These are phyloP conservation scores for Platycnemis pennipes DNA, from an alignment of 2,888 invertebrate species.

Conservation along the genomic window DNA sequence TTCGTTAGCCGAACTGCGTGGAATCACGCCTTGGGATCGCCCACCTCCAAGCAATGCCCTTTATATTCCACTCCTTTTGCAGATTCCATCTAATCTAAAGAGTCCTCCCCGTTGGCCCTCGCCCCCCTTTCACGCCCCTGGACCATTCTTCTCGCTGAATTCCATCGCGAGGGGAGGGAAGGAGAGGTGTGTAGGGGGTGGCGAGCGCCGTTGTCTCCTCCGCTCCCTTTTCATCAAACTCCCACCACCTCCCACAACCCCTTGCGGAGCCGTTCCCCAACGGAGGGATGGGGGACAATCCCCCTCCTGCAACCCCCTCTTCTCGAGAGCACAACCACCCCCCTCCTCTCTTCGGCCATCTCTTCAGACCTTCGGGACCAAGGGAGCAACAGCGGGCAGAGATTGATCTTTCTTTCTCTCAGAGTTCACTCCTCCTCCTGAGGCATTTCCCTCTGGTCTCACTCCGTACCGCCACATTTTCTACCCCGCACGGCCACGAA, in stretches of 20 bases:
- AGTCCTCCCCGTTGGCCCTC: background rate
- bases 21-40: conserved; percentile 19
- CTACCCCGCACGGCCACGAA: conserved; percentile 1
- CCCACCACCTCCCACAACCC: conserved; percentile 29
- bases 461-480: background rate
- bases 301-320: background rate
- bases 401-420: conserved; percentile 46
- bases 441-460: background rate
- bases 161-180: background rate
- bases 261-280: background rate
- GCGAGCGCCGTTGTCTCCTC: conserved; percentile 15
- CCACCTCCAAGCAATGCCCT: background rate
- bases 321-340: background rate
- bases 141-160: conserved; percentile 62
- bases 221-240: conserved; percentile 44
- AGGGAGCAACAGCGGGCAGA: conserved; percentile 53
- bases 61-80: conserved; percentile 54
- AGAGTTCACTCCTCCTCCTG: background rate
- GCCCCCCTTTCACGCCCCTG: conserved; percentile 35
- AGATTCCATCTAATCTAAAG: conserved; percentile 59
- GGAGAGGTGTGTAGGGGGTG: background rate
- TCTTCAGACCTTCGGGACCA: background rate
- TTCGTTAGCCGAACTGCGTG: background rate
- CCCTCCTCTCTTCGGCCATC: background rate
- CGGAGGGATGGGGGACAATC: background rate